These are phyloP conservation scores for Piprites chloris DNA, from an alignment of 2,113 vertebrate species.

Conservation along the genomic window DNA sequence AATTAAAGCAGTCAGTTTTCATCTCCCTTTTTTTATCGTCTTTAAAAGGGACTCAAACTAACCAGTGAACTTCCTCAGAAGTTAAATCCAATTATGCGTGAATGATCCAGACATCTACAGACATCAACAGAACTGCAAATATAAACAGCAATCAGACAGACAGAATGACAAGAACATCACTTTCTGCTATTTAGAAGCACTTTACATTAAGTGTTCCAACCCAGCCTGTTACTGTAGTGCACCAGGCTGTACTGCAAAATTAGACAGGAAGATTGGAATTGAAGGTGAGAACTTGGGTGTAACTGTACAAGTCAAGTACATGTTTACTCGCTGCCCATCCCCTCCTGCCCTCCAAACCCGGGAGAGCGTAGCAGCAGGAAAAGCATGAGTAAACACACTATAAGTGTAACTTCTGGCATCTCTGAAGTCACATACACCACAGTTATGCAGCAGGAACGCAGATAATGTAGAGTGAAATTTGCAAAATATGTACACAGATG, in stretches of 20 bases:
- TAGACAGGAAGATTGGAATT: neutral
- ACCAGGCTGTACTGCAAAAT: neutral
- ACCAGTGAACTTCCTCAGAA: constrained; percentile 1
- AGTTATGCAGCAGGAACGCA: neutral
- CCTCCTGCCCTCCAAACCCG: neutral
- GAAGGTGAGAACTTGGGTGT: neutral
- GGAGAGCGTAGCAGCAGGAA: neutral
- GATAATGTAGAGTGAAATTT: constrained; percentile 28
- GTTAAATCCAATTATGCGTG: neutral
- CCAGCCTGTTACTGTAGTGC: neutral
- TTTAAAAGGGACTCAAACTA: constrained; percentile 72
- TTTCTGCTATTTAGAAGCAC: constrained; percentile 45
- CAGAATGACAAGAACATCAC: constrained; percentile 32
- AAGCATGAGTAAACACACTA: neutral
- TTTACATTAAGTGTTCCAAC: constrained; percentile 41
- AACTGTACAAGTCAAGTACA: neutral
- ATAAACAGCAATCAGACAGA: constrained; percentile 46
- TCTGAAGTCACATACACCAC: neutral
- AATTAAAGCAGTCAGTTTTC: constrained; percentile 67
- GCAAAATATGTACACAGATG: constrained; percentile 30
- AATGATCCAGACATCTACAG: constrained; percentile 37
- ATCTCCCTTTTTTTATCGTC: constrained; percentile 58
- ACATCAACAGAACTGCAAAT: constrained; percentile 11
- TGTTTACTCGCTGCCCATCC: neutral
- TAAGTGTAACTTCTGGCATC: neutral